phyloP scores from a whole-genome alignment of 2,113 vertebrate genomes.

The Rhynchomys soricoides region DNA sequence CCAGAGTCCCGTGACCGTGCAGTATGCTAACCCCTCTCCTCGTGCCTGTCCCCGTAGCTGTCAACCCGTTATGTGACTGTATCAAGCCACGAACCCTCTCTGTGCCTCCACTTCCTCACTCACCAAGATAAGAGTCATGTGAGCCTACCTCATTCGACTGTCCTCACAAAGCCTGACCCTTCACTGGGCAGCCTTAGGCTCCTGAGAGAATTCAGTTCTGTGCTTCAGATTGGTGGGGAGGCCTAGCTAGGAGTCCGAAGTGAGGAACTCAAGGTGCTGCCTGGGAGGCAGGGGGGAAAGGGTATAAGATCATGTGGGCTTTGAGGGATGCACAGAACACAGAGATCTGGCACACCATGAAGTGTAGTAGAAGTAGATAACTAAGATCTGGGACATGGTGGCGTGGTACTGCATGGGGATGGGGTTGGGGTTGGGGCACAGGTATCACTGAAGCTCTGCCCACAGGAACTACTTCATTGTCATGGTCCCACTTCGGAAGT shows the following conservation, averaged over 20 bases:
- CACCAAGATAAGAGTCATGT: rapidly evolving
- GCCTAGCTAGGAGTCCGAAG: not conserved
- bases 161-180: not conserved
- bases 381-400: not conserved
- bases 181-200: not conserved
- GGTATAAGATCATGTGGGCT: not conserved
- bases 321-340: not conserved
- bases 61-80: not conserved
- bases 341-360: rapidly evolving
- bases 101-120: not conserved
- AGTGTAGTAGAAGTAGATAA: too few relatives aligned
- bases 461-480: conserved; percentile 94
- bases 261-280: not conserved
- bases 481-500: conserved; percentile 93
- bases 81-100: rapidly evolving
- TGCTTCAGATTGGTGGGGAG: not conserved
- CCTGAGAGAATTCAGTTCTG: not conserved
- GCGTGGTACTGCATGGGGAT: not conserved
- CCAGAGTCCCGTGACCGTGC: conserved; percentile 90
- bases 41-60: not conserved
- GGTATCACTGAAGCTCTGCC: rapidly evolving
- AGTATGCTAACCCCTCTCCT: conserved; percentile 84
- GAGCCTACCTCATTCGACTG: not conserved
- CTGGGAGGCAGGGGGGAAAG: not conserved
- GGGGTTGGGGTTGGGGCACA: not conserved